These are phyloP conservation scores for Dolichomitus sp. DNA, from an alignment of 2,888 invertebrate genomes.

Conservation along the genomic window DNA sequence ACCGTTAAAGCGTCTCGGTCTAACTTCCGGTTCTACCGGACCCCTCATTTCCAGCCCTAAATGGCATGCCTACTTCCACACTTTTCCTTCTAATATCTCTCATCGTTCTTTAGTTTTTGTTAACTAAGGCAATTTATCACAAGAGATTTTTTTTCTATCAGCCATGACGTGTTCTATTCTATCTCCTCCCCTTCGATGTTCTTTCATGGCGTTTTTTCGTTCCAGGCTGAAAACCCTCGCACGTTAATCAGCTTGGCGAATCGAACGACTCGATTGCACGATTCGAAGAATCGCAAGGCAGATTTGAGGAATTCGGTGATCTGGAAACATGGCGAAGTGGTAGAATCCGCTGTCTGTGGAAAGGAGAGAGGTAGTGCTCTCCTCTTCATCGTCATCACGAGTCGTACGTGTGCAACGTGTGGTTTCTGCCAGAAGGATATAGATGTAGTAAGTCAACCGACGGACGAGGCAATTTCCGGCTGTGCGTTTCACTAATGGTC, in stretches of 20 bases:
- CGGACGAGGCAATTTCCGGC: slow-evolving; percentile 64
- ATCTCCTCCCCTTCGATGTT: slow-evolving; percentile 52
- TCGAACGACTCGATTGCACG: not conserved
- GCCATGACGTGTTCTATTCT: slow-evolving; percentile 38
- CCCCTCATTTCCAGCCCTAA: slow-evolving; percentile 10
- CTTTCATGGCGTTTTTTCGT: not conserved
- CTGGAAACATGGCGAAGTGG: slow-evolving; percentile 18
- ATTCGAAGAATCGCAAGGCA: not conserved
- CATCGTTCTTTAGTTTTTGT: slow-evolving; percentile 16
- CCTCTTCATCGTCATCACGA: slow-evolving; percentile 18
- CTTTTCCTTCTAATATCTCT: slow-evolving; percentile 9
- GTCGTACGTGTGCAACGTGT: slow-evolving; percentile 48
- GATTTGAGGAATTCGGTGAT: slow-evolving; percentile 11
- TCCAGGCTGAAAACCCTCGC: not conserved
- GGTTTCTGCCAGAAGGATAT: slow-evolving; percentile 41
- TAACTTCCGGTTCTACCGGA: not conserved
- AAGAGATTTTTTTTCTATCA: slow-evolving; percentile 18
- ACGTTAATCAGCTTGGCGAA: slow-evolving; percentile 30
- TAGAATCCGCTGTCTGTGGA: slow-evolving; percentile 21
- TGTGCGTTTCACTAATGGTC: slow-evolving; percentile 61
- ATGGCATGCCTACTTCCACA: not conserved
- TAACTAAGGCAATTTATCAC: slow-evolving; percentile 43
- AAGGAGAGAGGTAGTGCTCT: slow-evolving; percentile 10
- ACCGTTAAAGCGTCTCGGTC: slow-evolving; percentile 1
- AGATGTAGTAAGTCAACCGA: slow-evolving; percentile 43